A percentile compares a stretch with the other conserved stretches of the same genome.
Conservation (phyloP, 2,113 vertebrate genomes). For the Onychostoma macrolepis region DNA sequence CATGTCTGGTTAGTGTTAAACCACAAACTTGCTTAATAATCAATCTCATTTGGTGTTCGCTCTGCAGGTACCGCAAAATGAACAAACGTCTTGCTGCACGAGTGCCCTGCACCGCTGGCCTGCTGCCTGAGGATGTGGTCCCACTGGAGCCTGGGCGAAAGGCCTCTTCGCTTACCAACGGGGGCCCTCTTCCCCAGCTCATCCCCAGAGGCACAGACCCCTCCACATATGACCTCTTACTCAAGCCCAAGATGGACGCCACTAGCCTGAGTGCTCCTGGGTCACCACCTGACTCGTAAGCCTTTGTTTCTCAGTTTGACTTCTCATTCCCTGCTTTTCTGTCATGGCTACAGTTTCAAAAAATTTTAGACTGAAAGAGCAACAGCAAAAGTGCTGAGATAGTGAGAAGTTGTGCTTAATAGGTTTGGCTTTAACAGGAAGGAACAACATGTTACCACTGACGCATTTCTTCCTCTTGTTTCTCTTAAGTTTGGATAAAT, state of each 20-base stretch:
- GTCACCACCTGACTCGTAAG: slow-evolving; percentile 93
- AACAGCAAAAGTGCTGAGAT: neutral
- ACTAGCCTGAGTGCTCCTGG: slow-evolving; percentile 88
- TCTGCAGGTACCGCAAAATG: slow-evolving; percentile 93
- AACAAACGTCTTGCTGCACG: slow-evolving; percentile 92
- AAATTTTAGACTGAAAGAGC: neutral
- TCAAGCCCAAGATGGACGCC: slow-evolving; percentile 90
- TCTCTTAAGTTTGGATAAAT: slow-evolving; percentile 85
- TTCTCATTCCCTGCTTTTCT: neutral
- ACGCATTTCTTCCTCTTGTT: neutral
- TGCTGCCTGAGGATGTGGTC: slow-evolving; percentile 86
- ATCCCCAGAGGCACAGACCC: slow-evolving; percentile 90
- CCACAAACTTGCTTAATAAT: neutral
- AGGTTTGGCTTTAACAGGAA: neutral
- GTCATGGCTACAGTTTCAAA: neutral
- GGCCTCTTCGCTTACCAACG: slow-evolving; percentile 86
- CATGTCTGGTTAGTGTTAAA: neutral
- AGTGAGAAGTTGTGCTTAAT: neutral
- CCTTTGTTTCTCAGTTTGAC: neutral
- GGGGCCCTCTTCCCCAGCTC: slow-evolving; percentile 83
- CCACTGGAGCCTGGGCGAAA: slow-evolving; percentile 85
- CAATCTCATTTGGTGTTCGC: neutral
- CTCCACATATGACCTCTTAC: slow-evolving; percentile 80
- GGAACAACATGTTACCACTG: too few relatives aligned
- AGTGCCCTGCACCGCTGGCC: slow-evolving; percentile 81